phyloP scores from a whole-genome alignment of 2,113 vertebrate species.

The Drymodes brunneopygia region DNA sequence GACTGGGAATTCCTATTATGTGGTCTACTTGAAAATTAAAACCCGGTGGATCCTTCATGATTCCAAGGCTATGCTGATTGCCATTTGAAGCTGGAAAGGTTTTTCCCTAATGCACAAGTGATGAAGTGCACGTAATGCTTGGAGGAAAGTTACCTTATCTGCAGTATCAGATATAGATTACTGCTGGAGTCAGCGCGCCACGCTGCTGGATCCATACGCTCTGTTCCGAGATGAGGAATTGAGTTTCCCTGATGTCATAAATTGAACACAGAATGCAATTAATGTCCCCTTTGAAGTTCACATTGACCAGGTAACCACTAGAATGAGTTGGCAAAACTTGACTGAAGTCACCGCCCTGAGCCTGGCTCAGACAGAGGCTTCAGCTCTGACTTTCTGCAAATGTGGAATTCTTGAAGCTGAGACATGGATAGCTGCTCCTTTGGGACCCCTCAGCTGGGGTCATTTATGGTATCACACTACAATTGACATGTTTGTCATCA shows the following conservation, averaged over 20 bases:
- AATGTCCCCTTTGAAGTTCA: slow-evolving; percentile 37
- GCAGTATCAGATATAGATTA: slow-evolving; percentile 62
- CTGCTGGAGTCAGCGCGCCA: slow-evolving; percentile 43
- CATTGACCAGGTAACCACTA: neutral
- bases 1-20: neutral
- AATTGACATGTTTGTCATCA: neutral
- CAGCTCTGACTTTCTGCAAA: neutral
- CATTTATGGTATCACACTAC: neutral
- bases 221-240: neutral
- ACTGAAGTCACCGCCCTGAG: neutral
- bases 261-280: slow-evolving; percentile 25
- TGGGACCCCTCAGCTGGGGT: neutral
- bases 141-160: slow-evolving; percentile 63
- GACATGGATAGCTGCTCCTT: neutral
- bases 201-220: neutral
- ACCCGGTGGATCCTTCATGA: neutral
- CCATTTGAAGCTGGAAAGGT: slow-evolving; percentile 41
- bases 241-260: slow-evolving; percentile 56
- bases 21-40: neutral
- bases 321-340: slow-evolving; percentile 7
- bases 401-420: neutral
- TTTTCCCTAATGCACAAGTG: slow-evolving; percentile 58
- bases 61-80: slow-evolving; percentile 47
- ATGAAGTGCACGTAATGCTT: slow-evolving; percentile 24
- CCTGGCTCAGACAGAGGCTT: neutral